These are phyloP conservation scores for Dilophus febrilis DNA, from an alignment of 2,888 invertebrate genomes.

Conservation along the genomic window DNA sequence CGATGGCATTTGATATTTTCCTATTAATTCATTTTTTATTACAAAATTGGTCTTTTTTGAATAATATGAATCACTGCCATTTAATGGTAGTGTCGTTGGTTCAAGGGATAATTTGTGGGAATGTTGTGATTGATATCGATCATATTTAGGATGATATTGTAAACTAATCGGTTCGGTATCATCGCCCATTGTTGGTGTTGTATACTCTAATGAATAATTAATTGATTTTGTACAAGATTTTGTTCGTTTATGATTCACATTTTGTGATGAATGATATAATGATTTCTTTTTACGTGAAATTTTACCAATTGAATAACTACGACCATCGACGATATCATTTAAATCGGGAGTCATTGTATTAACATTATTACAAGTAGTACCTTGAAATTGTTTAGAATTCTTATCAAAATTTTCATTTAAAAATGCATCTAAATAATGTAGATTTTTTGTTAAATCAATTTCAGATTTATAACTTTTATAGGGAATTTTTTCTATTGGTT, in stretches of 20 bases:
- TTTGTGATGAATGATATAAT: neutral
- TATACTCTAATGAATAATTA: constrained; percentile 18
- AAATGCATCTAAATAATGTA: constrained; percentile 28
- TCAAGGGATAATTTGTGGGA: neutral
- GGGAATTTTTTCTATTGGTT: constrained; percentile 14
- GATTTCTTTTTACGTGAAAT: constrained; percentile 1
- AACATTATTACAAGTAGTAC: neutral
- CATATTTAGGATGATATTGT: neutral
- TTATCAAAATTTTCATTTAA: constrained; percentile 29
- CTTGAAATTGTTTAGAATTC: constrained; percentile 1
- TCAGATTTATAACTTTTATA: constrained; percentile 31
- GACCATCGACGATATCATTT: too few species aligned
- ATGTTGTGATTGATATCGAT: neutral
- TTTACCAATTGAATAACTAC: constrained; percentile 4
- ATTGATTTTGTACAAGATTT: constrained; percentile 19
- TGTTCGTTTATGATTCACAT: constrained; percentile 19
- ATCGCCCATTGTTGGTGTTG: constrained; percentile 12
- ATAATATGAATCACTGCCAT: neutral
- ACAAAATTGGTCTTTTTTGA: neutral
- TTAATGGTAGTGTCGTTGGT: neutral
- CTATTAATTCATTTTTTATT: too few species aligned
- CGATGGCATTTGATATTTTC: neutral
- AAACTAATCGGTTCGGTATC: neutral
- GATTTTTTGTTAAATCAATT: constrained; percentile 27
- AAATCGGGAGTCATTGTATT: too few species aligned